Conservation (phyloP, 1,140 invertebrate genomes). For the Bombus pyrosoma region DNA sequence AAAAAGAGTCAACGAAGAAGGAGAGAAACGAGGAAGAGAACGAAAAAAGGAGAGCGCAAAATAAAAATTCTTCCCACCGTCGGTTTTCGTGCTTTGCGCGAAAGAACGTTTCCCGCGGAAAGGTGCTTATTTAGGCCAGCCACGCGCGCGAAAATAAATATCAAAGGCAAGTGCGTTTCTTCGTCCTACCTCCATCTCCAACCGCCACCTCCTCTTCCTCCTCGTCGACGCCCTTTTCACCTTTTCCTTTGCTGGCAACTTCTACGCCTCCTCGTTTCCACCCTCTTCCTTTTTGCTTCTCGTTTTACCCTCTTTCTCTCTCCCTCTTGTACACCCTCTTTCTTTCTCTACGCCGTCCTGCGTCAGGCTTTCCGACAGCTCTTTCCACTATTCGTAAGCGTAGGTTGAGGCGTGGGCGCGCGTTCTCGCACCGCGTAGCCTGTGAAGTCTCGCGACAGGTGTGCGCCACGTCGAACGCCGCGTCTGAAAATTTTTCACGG, state of each 20-base stretch:
- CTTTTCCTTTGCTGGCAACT: conserved; percentile 28
- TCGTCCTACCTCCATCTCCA: conserved; percentile 24
- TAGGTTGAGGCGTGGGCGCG: not conserved
- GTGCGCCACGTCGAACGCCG: conserved; percentile 22
- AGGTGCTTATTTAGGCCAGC: conserved; percentile 53
- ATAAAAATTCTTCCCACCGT: conserved; percentile 45
- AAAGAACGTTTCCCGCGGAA: conserved; percentile 43
- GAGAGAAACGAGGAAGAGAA: not conserved
- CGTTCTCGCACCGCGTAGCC: not conserved
- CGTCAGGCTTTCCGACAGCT: not conserved
- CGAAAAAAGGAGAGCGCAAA: not conserved
- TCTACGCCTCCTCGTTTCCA: not conserved
- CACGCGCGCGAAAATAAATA: conserved; percentile 51
- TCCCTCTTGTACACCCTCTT: not conserved
- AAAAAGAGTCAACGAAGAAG: not conserved
- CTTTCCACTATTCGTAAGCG: conserved; percentile 9
- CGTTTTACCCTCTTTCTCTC: not conserved
- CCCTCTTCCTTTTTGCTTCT: not conserved
- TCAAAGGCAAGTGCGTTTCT: conserved; percentile 53
- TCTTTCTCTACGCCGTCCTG: too few species aligned
- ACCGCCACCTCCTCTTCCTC: not conserved
- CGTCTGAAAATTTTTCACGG: conserved; percentile 48
- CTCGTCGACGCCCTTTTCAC: conserved; percentile 38
- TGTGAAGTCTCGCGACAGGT: conserved; percentile 41
- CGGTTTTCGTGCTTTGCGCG: conserved; percentile 46